Base-by-base conservation (phyloP, 2,888 invertebrate species). In the Chesias legatella region DNA sequence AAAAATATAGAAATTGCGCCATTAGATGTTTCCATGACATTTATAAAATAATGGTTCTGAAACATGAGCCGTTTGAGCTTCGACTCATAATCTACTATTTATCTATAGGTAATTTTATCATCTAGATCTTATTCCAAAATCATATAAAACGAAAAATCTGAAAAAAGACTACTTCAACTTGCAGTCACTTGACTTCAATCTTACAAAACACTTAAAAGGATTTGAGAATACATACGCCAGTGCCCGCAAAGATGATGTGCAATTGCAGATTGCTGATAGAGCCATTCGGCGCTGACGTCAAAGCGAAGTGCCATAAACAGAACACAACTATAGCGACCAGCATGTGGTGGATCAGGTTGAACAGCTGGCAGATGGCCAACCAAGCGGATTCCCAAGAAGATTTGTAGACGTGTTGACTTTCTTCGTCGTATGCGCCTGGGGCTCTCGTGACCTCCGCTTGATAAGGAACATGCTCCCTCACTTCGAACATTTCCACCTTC, bases 241-340 rank as follows among this genome's bases (percentile, higher is more conserved):
- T 85, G 40, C 88, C 88, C 10, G 86, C 85, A 47, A 88, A 81
- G 38, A 85, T 72, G 7, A 89, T 84, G 54, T 89, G 89, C 42
- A 88, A 57, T 51, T 88, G 83, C 46, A 86, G 56, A 51, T 85
- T 88, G 38, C 69, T 83, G 55, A 86, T 76, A 10, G 74, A 53
- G 39, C 88, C 88, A 39, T 84, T 78, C 0, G 82, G 70, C 7
- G 67, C 66, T 0, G 78, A 73, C 5, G 74, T 84, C 38, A 88
- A 55, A 6, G 86, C 86, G 45, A 85, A 84, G 44, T 78, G 73
- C 86, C 86, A 88, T 29, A 86, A 38, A 42, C 74, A 77, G 53
- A 81, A 88, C 51, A 85, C 81, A 4, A 89, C 82, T 34, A 88
- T 80, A 1, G 86, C 85, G 1, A 86, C 66, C 46, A 79, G 77